phyloP scores from a whole-genome alignment of 1,140 invertebrate species.

The Drosophila grimshawi region DNA sequence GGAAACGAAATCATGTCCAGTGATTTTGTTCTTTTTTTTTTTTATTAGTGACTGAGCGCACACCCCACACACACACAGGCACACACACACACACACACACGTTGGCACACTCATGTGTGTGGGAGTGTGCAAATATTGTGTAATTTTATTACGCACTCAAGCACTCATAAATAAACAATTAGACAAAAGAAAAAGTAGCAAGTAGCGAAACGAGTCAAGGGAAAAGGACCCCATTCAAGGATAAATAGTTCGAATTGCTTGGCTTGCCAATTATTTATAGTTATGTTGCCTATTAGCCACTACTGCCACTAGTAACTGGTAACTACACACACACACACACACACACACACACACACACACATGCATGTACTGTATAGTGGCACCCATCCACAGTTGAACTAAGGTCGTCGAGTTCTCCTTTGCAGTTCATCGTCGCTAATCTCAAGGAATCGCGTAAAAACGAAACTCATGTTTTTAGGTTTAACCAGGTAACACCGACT shows the following conservation, averaged over 20 bases:
- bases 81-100: slow-evolving; percentile 6
- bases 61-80: slow-evolving; percentile 13
- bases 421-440: slow-evolving; percentile 25
- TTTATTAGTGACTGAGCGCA: slow-evolving; percentile 47
- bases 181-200: slow-evolving; percentile 40
- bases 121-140: slow-evolving; percentile 78
- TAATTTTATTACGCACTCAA: slow-evolving; percentile 83
- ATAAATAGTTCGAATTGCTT: slow-evolving; percentile 35
- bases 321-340: too few relatives aligned
- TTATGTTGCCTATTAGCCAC: slow-evolving; percentile 70
- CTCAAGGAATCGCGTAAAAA: slow-evolving; percentile 66
- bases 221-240: background rate
- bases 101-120: too few relatives aligned
- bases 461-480: slow-evolving; percentile 58
- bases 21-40: slow-evolving; percentile 51
- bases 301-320: slow-evolving; percentile 39
- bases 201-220: background rate
- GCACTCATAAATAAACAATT: slow-evolving; percentile 82
- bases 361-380: background rate
- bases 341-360: too few relatives aligned
- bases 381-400: slow-evolving; percentile 15
- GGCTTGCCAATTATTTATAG: slow-evolving; percentile 76
- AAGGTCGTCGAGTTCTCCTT: background rate
- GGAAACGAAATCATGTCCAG: slow-evolving; percentile 68
- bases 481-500: slow-evolving; percentile 17